These are phyloP conservation scores for Hylaeus volcanicus DNA, from an alignment of 1,140 invertebrate species.

Conservation along the genomic window DNA sequence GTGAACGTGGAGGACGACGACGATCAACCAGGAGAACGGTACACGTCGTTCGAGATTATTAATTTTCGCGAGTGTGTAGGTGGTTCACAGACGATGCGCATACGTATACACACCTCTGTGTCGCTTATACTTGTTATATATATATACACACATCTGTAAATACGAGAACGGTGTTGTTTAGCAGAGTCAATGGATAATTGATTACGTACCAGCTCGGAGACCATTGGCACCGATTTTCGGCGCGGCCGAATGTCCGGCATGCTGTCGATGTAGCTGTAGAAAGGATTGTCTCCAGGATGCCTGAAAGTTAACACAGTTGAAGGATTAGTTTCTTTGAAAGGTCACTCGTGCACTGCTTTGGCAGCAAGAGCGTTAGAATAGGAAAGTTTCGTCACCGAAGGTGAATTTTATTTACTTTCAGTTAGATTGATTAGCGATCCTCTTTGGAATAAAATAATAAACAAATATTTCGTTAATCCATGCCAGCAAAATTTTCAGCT, in stretches of 20 bases:
- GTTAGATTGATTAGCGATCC: no score
- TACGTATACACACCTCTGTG: constrained; percentile 50
- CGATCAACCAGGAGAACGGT: constrained; percentile 47
- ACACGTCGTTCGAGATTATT: constrained; percentile 65
- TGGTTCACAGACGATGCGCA: constrained; percentile 61
- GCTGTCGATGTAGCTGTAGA: constrained; percentile 99
- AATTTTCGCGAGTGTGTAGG: constrained; percentile 65
- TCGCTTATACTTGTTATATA: constrained; percentile 31
- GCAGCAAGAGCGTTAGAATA: no score
- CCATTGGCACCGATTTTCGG: constrained; percentile 98
- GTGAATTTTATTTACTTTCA: no score
- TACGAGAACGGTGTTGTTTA: constrained; percentile 50
- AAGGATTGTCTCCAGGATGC: constrained; percentile 96
- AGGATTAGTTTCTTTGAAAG: no score
- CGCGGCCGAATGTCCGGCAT: constrained; percentile 98
- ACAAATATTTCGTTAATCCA: no score
- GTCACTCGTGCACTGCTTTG: no score
- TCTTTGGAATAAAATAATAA: no score
- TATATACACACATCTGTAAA: constrained; percentile 44
- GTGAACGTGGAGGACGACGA: constrained; percentile 4
- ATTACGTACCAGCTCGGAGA: constrained; percentile 98
- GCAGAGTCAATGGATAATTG: constrained; percentile 61
- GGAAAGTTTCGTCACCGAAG: no score
- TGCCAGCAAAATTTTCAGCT: no score
- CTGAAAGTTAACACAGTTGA: constrained; percentile 80